A percentile compares a stretch with the other conserved stretches of the same genome.
Conservation (phyloP, 1,140 invertebrate species). For the Drosophila fuyamai region DNA sequence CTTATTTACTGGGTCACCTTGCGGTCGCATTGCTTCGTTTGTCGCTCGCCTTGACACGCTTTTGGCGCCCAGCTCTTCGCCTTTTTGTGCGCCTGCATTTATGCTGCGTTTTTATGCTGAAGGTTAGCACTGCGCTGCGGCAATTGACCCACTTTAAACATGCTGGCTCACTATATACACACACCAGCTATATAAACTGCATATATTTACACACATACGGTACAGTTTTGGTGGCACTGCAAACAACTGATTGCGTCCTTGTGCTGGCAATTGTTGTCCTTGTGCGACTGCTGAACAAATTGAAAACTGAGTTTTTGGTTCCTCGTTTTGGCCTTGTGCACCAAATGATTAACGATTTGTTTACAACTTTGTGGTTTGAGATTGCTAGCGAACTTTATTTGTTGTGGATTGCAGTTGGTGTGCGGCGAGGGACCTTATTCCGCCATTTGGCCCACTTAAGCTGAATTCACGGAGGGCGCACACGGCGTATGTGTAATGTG, state of each 20-base stretch:
- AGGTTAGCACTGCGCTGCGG: slow-evolving; percentile 61
- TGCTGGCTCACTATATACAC: slow-evolving; percentile 5
- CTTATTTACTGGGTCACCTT: slow-evolving; percentile 79
- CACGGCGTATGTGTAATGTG: slow-evolving; percentile 36
- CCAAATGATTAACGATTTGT: slow-evolving; percentile 69
- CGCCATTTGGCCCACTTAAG: slow-evolving; percentile 14
- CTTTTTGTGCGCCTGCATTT: slow-evolving; percentile 71
- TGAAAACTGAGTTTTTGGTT: slow-evolving; percentile 47
- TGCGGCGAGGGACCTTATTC: not conserved
- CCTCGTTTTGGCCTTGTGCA: slow-evolving; percentile 33
- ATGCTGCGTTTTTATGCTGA: slow-evolving; percentile 76
- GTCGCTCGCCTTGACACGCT: slow-evolving; percentile 71
- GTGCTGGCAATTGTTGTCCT: slow-evolving; percentile 48
- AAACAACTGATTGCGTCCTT: slow-evolving; percentile 64
- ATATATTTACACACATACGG: not conserved
- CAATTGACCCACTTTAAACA: slow-evolving; percentile 63
- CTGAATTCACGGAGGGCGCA: slow-evolving; percentile 20
- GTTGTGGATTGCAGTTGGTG: slow-evolving; percentile 1
- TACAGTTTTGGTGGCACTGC: slow-evolving; percentile 31
- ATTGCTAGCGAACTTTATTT: slow-evolving; percentile 5
- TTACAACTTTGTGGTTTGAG: slow-evolving; percentile 46
- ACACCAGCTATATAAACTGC: not conserved
- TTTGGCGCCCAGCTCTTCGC: slow-evolving; percentile 37
- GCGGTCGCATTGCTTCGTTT: slow-evolving; percentile 36
- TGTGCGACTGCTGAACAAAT: slow-evolving; percentile 48